phyloP scores from a whole-genome alignment of 2,888 invertebrate species.

The Leucoptera coffeella region DNA sequence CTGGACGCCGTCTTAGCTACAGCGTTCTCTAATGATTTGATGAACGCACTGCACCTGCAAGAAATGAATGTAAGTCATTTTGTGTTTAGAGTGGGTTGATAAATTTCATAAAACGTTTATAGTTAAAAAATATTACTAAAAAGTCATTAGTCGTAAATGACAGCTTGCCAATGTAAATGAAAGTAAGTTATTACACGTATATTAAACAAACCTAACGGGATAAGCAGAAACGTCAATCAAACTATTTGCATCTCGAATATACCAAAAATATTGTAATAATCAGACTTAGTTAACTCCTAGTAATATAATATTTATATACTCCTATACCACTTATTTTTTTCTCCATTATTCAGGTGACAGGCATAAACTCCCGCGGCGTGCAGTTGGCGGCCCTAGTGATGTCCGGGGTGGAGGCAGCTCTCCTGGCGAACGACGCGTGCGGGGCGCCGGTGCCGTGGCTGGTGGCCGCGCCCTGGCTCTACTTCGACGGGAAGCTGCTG shows the following conservation, averaged over 20 bases:
- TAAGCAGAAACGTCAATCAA: too few relatives aligned
- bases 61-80: constrained; percentile 79
- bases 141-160: too few relatives aligned
- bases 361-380: constrained; percentile 75
- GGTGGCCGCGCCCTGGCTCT: constrained; percentile 88
- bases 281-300: too few relatives aligned
- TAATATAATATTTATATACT: too few relatives aligned
- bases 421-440: constrained; percentile 87
- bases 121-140: constrained; percentile 1
- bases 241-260: too few relatives aligned
- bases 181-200: too few relatives aligned
- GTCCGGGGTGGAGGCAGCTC: constrained; percentile 84
- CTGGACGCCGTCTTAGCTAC: constrained; percentile 86
- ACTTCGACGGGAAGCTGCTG: constrained; percentile 89
- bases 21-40: constrained; percentile 81
- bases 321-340: too few relatives aligned
- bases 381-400: constrained; percentile 84
- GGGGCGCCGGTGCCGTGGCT: constrained; percentile 90
- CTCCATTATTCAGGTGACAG: constrained; percentile 58
- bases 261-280: too few relatives aligned
- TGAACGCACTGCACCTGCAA: constrained; percentile 83
- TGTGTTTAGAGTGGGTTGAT: constrained; percentile 1
- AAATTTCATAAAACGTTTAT: neutral
- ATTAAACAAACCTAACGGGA: too few relatives aligned
- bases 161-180: too few relatives aligned